Conservation (phyloP, 2,113 vertebrate species). For the Hirundichthys speculiger region DNA sequence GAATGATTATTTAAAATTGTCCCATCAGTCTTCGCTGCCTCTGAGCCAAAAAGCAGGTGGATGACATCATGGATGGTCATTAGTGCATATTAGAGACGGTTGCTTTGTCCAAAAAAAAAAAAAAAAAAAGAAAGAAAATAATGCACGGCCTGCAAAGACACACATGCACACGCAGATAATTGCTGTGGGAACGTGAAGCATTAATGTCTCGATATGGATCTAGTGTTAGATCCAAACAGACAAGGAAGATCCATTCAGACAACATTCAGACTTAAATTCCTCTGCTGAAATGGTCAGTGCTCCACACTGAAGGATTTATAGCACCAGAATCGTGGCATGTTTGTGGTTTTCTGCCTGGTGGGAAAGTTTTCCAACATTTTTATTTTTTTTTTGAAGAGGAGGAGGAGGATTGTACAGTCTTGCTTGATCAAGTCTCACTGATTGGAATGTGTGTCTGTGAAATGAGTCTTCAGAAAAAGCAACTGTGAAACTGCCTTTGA, state of each 20-base stretch:
- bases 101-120: constrained; percentile 47
- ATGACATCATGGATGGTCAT: constrained; percentile 61
- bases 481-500: too few relatives aligned
- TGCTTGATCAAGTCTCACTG: too few relatives aligned
- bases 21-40: constrained; percentile 52
- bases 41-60: constrained; percentile 48
- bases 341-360: too few relatives aligned
- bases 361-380: too few relatives aligned
- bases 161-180: constrained; percentile 16
- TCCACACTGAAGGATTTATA: too few relatives aligned
- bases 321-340: too few relatives aligned
- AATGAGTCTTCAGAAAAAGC: too few relatives aligned
- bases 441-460: too few relatives aligned
- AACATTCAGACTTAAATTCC: not conserved
- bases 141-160: constrained; percentile 30
- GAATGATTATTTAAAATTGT: constrained; percentile 62
- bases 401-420: too few relatives aligned
- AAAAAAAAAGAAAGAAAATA: too few relatives aligned
- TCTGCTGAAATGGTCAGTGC: too few relatives aligned
- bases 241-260: not conserved
- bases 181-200: constrained; percentile 20
- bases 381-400: too few relatives aligned
- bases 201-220: constrained; percentile 13
- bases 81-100: constrained; percentile 37
- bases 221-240: constrained; percentile 4